phyloP scores from a whole-genome alignment of 2,888 invertebrate species.

The Tiliacea citrago region DNA sequence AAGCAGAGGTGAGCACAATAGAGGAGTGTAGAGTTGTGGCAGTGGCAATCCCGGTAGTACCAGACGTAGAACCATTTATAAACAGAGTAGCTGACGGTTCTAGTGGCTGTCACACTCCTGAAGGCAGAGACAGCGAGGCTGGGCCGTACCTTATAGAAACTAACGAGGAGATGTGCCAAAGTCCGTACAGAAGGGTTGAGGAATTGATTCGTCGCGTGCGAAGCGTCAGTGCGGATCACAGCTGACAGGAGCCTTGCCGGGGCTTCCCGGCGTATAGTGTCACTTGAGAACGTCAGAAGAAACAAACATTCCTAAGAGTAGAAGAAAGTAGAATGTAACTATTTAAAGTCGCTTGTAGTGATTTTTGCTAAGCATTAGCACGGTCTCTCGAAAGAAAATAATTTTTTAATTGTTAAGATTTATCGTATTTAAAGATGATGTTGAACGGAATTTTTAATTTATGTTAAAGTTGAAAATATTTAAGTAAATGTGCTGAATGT shows the following conservation, averaged over 20 bases:
- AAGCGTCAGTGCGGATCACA: constrained; percentile 84
- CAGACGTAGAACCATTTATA: constrained; percentile 86
- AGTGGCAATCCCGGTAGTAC: constrained; percentile 67
- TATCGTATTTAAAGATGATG: constrained; percentile 16
- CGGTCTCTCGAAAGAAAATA: constrained; percentile 11
- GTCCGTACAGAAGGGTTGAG: constrained; percentile 86
- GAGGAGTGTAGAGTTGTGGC: constrained; percentile 74
- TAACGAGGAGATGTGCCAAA: constrained; percentile 81
- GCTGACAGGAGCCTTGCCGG: constrained; percentile 89
- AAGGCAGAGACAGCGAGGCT: constrained; percentile 81
- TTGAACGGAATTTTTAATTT: constrained; percentile 23
- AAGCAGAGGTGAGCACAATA: constrained; percentile 76
- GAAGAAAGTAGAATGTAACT: constrained; percentile 40
- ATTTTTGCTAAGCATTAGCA: constrained; percentile 29
- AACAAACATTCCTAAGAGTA: constrained; percentile 59
- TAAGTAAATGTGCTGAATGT: constrained; percentile 50
- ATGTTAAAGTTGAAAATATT: constrained; percentile 25
- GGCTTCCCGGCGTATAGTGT: constrained; percentile 82
- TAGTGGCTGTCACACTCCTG: constrained; percentile 83
- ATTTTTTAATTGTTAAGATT: constrained; percentile 28
- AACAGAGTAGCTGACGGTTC: constrained; percentile 79
- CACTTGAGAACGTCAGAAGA: constrained; percentile 36
- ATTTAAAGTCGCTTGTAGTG: constrained; percentile 46
- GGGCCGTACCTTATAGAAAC: constrained; percentile 85
- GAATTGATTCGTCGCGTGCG: constrained; percentile 85